These are phyloP conservation scores for Syngnathus acus DNA, from an alignment of 2,797 vertebrate species.

Conservation along the genomic window DNA sequence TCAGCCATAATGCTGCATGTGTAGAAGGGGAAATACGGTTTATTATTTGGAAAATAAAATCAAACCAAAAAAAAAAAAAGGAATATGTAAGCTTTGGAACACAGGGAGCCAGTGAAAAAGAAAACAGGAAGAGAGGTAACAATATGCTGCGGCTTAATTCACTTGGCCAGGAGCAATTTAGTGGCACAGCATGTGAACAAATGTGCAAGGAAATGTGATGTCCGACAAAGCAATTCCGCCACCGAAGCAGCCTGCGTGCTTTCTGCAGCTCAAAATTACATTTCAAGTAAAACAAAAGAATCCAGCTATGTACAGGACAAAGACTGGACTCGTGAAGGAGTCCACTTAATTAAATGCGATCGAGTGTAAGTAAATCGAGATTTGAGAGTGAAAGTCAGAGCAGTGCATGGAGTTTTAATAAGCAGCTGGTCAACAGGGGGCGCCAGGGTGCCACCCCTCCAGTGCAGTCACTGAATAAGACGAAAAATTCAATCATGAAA, in stretches of 20 bases:
- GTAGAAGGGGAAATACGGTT: conserved; percentile 53
- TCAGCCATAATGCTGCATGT: conserved; percentile 62
- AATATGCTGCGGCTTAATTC: neutral
- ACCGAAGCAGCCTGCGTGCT: neutral
- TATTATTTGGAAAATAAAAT: conserved; percentile 37
- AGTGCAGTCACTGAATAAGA: too few relatives aligned
- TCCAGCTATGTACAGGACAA: neutral
- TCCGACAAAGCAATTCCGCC: neutral
- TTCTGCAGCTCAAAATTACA: neutral
- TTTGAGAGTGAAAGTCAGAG: neutral
- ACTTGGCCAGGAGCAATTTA: conserved; percentile 4
- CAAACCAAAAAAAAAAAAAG: neutral
- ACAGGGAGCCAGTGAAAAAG: neutral
- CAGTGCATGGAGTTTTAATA: too few relatives aligned
- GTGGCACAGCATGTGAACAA: neutral
- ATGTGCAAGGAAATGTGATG: conserved; percentile 1
- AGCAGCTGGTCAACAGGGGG: neutral
- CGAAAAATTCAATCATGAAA: too few relatives aligned
- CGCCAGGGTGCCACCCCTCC: neutral
- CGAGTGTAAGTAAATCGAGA: neutral
- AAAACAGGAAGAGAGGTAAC: neutral
- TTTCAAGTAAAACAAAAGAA: neutral
- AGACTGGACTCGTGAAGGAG: neutral
- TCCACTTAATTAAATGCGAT: neutral
- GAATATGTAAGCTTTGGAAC: neutral